Conservation (phyloP, 2,113 vertebrate genomes). For the Scatophagus argus region DNA sequence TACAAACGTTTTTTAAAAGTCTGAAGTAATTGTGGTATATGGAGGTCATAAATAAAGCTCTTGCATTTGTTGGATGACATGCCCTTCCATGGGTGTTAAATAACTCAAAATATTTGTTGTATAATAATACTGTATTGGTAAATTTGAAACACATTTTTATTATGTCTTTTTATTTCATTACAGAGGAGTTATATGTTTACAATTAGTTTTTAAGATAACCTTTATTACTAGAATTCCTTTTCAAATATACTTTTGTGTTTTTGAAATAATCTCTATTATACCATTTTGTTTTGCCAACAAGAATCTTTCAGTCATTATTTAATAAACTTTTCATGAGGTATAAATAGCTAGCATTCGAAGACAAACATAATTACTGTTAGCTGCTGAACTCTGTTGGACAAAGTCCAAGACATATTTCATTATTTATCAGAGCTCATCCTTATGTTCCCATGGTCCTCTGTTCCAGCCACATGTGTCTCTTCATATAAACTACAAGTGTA, state of each 20-base stretch:
- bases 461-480: too few relatives aligned
- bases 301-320: neutral
- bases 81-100: too few relatives aligned
- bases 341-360: neutral
- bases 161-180: neutral
- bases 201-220: neutral
- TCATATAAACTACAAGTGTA: too few relatives aligned
- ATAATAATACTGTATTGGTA: neutral
- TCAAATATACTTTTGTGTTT: constrained; percentile 21
- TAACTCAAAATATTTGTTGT: neutral
- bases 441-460: too few relatives aligned
- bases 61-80: neutral
- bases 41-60: neutral
- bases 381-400: neutral
- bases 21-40: neutral
- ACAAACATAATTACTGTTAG: neutral
- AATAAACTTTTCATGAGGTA: constrained; percentile 23
- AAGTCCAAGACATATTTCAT: too few relatives aligned
- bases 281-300: neutral
- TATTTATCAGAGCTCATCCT: too few relatives aligned
- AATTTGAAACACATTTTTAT: neutral
- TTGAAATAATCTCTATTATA: constrained; percentile 5
- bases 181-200: too few relatives aligned
- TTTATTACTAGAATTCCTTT: neutral
- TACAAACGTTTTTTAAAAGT: neutral